Evolutionary conservation across 2,113 vertebrate species (phyloP).

Genomic region (Scomber colias): DNA sequence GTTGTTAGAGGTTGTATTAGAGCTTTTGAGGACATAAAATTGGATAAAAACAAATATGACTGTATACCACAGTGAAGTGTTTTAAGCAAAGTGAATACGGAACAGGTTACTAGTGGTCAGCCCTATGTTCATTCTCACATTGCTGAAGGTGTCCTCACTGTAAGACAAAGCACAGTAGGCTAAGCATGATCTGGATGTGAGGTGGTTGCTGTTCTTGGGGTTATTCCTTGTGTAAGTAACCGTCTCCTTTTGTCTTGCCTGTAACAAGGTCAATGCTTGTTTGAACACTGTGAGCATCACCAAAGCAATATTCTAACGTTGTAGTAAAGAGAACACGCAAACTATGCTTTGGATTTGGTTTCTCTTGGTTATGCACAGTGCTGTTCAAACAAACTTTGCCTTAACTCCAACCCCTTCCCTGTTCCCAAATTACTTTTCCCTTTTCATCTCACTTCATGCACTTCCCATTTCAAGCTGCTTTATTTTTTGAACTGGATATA

Average conservation of each 20-base stretch:
- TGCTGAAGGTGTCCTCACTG: slow-evolving; percentile 22
- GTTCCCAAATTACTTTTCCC: slow-evolving; percentile 47
- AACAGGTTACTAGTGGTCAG: background rate
- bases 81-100: too few species aligned
- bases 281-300: slow-evolving; percentile 60
- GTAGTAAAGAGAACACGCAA: background rate
- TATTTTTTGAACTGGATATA: slow-evolving; percentile 38
- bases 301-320: background rate
- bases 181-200: slow-evolving; percentile 53
- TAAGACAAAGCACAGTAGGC: slow-evolving; percentile 21
- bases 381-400: slow-evolving; percentile 72
- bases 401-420: slow-evolving; percentile 33
- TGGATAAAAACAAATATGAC: background rate
- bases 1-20: too few species aligned
- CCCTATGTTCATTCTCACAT: background rate
- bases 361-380: slow-evolving; percentile 14
- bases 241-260: slow-evolving; percentile 24
- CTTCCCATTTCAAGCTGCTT: slow-evolving; percentile 55
- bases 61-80: background rate
- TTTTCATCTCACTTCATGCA: slow-evolving; percentile 61
- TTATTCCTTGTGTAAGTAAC: slow-evolving; percentile 42
- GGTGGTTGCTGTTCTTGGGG: slow-evolving; percentile 41
- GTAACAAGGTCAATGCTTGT: slow-evolving; percentile 63
- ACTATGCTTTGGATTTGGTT: slow-evolving; percentile 3
- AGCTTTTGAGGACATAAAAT: background rate